Conservation (phyloP, 2,888 invertebrate genomes). For the Protonemura montana region DNA sequence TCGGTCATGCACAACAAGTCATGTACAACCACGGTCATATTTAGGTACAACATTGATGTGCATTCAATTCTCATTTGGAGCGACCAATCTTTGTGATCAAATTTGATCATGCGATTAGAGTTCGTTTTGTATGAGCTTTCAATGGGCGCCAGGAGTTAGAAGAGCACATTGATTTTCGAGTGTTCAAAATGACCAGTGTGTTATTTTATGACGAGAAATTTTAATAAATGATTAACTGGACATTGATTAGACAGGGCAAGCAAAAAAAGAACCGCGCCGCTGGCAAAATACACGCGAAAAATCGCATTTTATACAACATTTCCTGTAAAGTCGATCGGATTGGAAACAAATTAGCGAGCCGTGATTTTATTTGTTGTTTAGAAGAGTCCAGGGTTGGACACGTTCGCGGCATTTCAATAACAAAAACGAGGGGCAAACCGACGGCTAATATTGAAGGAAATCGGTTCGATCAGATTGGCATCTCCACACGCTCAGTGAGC, state of each 20-base stretch:
- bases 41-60: slow-evolving; percentile 28
- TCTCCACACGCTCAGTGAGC: neutral
- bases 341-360: slow-evolving; percentile 37
- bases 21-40: no score
- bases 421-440: neutral
- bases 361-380: slow-evolving; percentile 14
- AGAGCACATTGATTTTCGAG: neutral
- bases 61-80: neutral
- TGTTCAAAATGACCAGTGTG: neutral
- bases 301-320: slow-evolving; percentile 29
- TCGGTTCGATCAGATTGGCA: neutral
- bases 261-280: neutral
- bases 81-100: neutral
- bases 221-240: slow-evolving; percentile 29
- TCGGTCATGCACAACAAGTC: neutral
- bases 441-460: neutral
- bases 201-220: neutral
- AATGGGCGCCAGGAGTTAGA: no score
- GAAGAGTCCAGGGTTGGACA: neutral
- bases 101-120: no score
- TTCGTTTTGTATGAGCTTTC: neutral
- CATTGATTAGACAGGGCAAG: slow-evolving; percentile 29
- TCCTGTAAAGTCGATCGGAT: slow-evolving; percentile 39
- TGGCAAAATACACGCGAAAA: slow-evolving; percentile 1
- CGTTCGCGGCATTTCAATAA: slow-evolving; percentile 33